phyloP scores from a whole-genome alignment of 2,888 invertebrate genomes.

The Andrena camellia region DNA sequence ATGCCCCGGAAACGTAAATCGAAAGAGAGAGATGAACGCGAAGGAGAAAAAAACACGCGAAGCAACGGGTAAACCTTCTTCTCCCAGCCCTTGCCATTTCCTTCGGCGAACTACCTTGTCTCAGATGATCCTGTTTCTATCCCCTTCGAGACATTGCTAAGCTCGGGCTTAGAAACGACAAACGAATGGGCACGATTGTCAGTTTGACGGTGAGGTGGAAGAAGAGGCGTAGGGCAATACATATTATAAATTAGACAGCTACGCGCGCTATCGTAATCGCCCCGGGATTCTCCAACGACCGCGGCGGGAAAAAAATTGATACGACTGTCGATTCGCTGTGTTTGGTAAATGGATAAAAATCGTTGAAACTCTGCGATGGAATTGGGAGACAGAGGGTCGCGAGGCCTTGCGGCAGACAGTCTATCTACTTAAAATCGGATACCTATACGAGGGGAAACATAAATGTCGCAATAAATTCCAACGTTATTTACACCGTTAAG shows the following conservation, averaged over 20 bases:
- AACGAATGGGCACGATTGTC: conserved; percentile 29
- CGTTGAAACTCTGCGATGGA: neutral
- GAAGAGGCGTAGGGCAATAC: neutral
- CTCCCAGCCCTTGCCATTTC: neutral
- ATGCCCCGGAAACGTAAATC: conserved; percentile 18
- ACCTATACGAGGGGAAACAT: conserved; percentile 26
- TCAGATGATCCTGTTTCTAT: conserved; percentile 10
- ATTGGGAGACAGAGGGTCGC: neutral
- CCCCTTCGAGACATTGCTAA: conserved; percentile 23
- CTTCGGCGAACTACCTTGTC: conserved; percentile 3
- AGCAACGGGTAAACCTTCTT: neutral
- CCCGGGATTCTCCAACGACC: neutral
- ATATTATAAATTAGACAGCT: neutral
- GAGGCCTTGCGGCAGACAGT: conserved; percentile 26
- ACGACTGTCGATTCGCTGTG: conserved; percentile 9
- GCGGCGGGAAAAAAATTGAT: too few relatives aligned
- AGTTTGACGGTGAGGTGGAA: conserved; percentile 10
- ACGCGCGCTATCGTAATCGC: neutral
- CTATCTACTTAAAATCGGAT: conserved; percentile 35
- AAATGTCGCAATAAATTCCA: conserved; percentile 43
- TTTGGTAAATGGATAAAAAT: neutral
- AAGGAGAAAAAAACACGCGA: conserved; percentile 16
- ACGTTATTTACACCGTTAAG: conserved; percentile 6
- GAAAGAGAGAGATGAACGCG: conserved; percentile 34
- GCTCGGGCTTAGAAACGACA: conserved; percentile 44